phyloP scores from a whole-genome alignment of 2,888 invertebrate species.

The Eupithecia dodoneata region DNA sequence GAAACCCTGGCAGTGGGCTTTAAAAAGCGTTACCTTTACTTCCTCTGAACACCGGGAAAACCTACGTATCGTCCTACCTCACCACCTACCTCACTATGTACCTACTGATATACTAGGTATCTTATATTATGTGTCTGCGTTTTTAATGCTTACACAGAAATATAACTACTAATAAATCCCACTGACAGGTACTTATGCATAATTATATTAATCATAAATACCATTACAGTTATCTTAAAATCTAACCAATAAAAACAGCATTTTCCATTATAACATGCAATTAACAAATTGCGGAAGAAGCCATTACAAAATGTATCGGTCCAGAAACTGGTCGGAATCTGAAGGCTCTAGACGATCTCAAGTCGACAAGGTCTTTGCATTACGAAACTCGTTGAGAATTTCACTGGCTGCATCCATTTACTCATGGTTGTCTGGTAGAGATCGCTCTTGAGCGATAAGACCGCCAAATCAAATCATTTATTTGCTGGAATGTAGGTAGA shows the following conservation, averaged over 20 bases:
- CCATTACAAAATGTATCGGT: slow-evolving; percentile 36
- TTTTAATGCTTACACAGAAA: background rate
- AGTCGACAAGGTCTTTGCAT: background rate
- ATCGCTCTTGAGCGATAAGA: too few species aligned
- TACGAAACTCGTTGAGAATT: background rate
- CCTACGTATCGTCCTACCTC: too few species aligned
- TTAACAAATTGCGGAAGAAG: slow-evolving; percentile 30
- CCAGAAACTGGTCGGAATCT: slow-evolving; percentile 30
- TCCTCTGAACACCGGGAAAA: too few species aligned
- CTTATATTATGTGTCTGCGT: background rate
- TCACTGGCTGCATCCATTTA: background rate
- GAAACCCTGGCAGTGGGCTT: too few species aligned
- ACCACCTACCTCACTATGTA: too few species aligned
- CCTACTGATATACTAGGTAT: too few species aligned
- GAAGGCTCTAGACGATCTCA: slow-evolving; percentile 36
- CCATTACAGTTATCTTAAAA: slow-evolving; percentile 16
- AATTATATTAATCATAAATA: slow-evolving; percentile 3
- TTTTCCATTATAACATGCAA: slow-evolving; percentile 11
- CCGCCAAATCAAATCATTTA: too few species aligned
- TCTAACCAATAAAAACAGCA: slow-evolving; percentile 17
- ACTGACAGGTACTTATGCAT: background rate
- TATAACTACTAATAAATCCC: background rate
- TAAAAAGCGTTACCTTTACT: too few species aligned
- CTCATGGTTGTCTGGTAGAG: background rate
- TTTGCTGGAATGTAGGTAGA: too few species aligned